Base-by-base conservation (phyloP, 2,113 vertebrate species). In the Xiphophorus maculatus region DNA sequence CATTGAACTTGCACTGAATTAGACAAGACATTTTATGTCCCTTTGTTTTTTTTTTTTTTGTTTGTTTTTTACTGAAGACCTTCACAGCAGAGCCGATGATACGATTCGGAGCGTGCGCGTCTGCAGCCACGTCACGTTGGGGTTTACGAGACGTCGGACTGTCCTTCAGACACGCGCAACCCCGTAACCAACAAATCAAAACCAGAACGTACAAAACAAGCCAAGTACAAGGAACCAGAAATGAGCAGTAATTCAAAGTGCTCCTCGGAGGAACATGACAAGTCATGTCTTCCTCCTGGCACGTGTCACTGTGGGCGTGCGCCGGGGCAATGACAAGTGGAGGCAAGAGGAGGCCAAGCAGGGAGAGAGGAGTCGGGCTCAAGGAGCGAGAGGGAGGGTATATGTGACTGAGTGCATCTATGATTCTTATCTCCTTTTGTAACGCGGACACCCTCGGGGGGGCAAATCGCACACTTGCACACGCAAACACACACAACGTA, bases 231-330 rank as follows among this genome's bases (percentile, higher is more conserved):
- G 58, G 54, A 70, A 78, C 74, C 69, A 51, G 32, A 91, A 87
- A 88, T 81, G 83, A 77, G 84, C 84, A 85, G 80, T 82, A 85
- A 74, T 81, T 88, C 70, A 80, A 84, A 87, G 77, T 73, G 77
- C 37, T 80, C 72, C 79, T 87, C 75, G 79, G 67, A 79, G 82
- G 74, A 81, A 79, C 35, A 68, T 74, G 81, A 76, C 80, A 79
- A 30, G 79, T 78, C 61, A 62, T 82, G 81, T 81, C 66, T 33
- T 80, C 77, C 80, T 83, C 58, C 74, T 73, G 74, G 80, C 76
- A 66, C 54, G 48, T 76, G 73, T 84, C 68, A 29, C 85, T 82
- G 75, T 78, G 80, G 70, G 80, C 73, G 12, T 68, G 63, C 65
- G 69, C 30, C 75, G 79, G 86, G 79, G 74, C 76, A 78, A 66